Conservation (phyloP, 1,140 invertebrate genomes). For the Cataglyphis hispanica region DNA sequence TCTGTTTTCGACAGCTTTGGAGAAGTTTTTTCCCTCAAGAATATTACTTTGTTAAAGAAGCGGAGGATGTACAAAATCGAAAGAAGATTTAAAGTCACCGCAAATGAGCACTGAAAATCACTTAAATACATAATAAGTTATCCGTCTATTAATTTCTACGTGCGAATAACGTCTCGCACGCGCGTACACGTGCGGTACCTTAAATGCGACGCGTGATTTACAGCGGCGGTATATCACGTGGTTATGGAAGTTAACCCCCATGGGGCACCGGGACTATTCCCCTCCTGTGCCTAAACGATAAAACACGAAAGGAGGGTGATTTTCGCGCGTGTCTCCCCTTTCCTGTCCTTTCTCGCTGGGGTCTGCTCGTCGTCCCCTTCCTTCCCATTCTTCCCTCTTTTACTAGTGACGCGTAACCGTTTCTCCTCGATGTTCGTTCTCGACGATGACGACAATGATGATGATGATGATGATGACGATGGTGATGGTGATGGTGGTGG, state of each 20-base stretch:
- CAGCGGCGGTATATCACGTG: slow-evolving; percentile 18
- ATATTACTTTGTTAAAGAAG: slow-evolving; percentile 7
- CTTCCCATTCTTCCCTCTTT: slow-evolving; percentile 17
- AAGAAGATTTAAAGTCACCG: background rate
- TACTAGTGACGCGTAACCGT: slow-evolving; percentile 60
- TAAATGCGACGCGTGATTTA: slow-evolving; percentile 60
- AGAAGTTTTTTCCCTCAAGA: background rate
- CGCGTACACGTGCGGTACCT: slow-evolving; percentile 66
- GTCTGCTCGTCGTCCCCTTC: background rate
- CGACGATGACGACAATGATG: slow-evolving; percentile 1
- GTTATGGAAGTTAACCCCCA: slow-evolving; percentile 60
- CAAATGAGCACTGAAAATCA: too few species aligned
- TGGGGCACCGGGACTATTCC: background rate
- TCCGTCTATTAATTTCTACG: background rate
- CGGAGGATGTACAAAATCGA: too few species aligned
- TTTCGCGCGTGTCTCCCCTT: slow-evolving; percentile 34
- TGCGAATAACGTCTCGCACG: background rate
- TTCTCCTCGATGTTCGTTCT: slow-evolving; percentile 25
- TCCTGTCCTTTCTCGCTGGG: slow-evolving; percentile 16
- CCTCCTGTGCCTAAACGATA: slow-evolving; percentile 50
- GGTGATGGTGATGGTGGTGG: background rate
- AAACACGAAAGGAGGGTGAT: slow-evolving; percentile 32
- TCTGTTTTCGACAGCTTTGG: background rate
- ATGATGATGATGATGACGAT: too few species aligned
- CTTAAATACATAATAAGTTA: background rate